phyloP scores from a whole-genome alignment of 2,888 invertebrate species.

The Antheraea assamensis region DNA sequence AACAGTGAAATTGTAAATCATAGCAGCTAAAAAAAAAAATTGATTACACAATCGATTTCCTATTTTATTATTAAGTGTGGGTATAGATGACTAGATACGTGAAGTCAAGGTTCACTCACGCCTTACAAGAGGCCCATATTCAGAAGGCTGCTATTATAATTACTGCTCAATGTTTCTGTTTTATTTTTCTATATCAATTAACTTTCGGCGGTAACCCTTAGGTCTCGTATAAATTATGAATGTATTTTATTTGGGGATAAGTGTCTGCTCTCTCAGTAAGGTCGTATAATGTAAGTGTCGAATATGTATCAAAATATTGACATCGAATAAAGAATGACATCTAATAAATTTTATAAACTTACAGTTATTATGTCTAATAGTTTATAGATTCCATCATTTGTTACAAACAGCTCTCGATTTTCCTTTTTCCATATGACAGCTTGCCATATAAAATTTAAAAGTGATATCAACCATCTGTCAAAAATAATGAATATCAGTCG shows the following conservation, averaged over 20 bases:
- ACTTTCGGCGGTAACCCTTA: too few species aligned
- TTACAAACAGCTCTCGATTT: conserved; percentile 54
- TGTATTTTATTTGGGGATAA: too few species aligned
- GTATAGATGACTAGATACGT: not conserved
- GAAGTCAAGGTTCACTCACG: not conserved
- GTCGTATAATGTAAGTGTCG: too few species aligned
- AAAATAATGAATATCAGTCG: not conserved
- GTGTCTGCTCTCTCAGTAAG: not conserved
- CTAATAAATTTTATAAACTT: conserved; percentile 15
- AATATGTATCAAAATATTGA: too few species aligned
- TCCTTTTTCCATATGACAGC: conserved; percentile 61
- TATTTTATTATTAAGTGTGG: not conserved
- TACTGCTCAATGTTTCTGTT: too few species aligned
- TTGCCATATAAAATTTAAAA: conserved; percentile 73
- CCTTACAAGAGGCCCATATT: not conserved
- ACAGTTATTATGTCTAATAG: conserved; percentile 62
- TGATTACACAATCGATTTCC: not conserved
- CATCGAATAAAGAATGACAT: not conserved
- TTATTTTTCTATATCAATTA: too few species aligned
- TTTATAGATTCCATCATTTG: conserved; percentile 62
- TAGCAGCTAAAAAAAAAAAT: not conserved
- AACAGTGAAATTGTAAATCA: not conserved
- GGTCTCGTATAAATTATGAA: not conserved
- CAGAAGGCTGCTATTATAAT: not conserved
- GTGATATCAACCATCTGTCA: conserved; percentile 64